phyloP scores from a whole-genome alignment of 2,888 invertebrate genomes.

The Cancer borealis region DNA sequence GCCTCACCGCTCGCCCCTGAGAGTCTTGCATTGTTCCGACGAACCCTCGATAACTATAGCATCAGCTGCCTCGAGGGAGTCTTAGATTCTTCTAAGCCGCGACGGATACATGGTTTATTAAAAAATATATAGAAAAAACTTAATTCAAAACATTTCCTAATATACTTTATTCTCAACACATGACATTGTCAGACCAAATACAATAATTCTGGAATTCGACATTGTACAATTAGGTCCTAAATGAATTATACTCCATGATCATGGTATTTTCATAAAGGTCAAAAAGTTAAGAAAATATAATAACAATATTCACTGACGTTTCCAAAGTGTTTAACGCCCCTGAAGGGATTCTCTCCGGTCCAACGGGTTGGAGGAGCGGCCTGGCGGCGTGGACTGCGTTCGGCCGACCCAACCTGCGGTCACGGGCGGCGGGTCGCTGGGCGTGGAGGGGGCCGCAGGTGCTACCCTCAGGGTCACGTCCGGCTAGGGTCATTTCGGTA shows the following conservation, averaged over 20 bases:
- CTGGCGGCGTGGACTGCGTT: background rate
- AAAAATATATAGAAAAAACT: background rate
- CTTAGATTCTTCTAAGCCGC: background rate
- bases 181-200: background rate
- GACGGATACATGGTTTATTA: background rate
- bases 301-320: background rate
- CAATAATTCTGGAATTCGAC: background rate
- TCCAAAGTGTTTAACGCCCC: constrained; percentile 6
- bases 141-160: background rate
- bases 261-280: constrained; percentile 11
- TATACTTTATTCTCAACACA: background rate
- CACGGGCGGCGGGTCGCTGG: background rate
- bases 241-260: background rate
- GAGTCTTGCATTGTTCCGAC: background rate
- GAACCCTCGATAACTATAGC: background rate
- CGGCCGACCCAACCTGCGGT: constrained; percentile 3
- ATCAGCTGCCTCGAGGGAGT: background rate
- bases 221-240: background rate
- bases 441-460: constrained; percentile 48
- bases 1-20: background rate
- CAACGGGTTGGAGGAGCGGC: background rate
- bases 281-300: constrained; percentile 3
- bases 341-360: background rate
- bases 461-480: constrained; percentile 64
- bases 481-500: constrained; percentile 67